Evolutionary conservation across 2,113 vertebrate genomes (phyloP).

Genomic region (Chloroceryle aenea): DNA sequence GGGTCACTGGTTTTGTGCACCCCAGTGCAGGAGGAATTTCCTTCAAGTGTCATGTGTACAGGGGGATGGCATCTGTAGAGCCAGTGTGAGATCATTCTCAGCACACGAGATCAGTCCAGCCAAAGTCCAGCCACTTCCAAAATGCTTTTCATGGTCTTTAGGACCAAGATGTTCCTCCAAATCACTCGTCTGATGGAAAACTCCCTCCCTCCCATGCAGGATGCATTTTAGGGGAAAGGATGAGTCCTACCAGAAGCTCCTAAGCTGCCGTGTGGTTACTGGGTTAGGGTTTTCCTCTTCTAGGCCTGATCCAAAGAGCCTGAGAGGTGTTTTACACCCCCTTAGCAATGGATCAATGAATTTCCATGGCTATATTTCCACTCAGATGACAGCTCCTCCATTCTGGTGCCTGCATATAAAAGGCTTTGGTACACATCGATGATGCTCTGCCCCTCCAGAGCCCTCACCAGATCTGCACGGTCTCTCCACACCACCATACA

Average conservation of each 20-base stretch:
- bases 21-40: not conserved
- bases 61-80: not conserved
- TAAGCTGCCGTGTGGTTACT: not conserved
- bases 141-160: not conserved
- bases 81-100: too few relatives aligned
- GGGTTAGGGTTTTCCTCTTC: not conserved
- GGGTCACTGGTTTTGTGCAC: rapidly evolving
- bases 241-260: not conserved
- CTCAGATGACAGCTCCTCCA: not conserved
- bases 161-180: not conserved
- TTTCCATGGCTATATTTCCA: not conserved
- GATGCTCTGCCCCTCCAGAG: not conserved
- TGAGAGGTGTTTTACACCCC: not conserved
- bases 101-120: rapidly evolving
- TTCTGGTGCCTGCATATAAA: not conserved
- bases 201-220: not conserved
- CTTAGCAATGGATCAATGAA: not conserved
- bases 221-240: not conserved
- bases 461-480: not conserved
- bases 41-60: rapidly evolving
- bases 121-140: not conserved
- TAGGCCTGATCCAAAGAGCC: not conserved
- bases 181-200: rapidly evolving
- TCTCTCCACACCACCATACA: too few relatives aligned
- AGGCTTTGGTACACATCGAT: not conserved